Conservation (phyloP, 2,888 invertebrate species). For the Drosophila putrida region DNA sequence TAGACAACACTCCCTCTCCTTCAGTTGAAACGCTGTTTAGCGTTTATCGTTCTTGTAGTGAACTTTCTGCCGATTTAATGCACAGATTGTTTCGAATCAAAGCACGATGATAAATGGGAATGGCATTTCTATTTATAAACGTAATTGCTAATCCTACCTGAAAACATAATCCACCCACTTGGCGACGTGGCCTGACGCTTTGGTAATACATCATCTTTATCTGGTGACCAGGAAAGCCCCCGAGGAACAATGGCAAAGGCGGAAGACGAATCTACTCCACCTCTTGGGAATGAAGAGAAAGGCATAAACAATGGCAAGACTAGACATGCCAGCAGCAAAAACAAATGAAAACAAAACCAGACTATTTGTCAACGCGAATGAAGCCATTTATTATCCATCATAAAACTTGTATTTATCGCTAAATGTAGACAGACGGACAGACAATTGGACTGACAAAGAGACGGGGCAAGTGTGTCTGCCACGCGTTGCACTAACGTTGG, state of each 20-base stretch:
- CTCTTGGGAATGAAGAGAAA: slow-evolving; percentile 5
- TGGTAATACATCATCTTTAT: slow-evolving; percentile 79
- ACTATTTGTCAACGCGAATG: slow-evolving; percentile 84
- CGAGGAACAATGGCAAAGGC: slow-evolving; percentile 54
- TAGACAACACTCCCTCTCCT: slow-evolving; percentile 9
- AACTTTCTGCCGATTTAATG: slow-evolving; percentile 64
- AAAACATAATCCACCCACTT: slow-evolving; percentile 83
- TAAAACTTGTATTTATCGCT: slow-evolving; percentile 84
- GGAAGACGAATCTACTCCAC: slow-evolving; percentile 7
- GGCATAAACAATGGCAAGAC: slow-evolving; percentile 41
- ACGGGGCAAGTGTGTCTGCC: slow-evolving; percentile 32
- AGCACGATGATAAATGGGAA: slow-evolving; percentile 72
- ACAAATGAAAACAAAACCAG: slow-evolving; percentile 81
- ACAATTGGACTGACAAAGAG: neutral
- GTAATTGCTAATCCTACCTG: slow-evolving; percentile 83
- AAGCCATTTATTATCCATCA: slow-evolving; percentile 84
- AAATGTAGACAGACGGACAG: slow-evolving; percentile 59
- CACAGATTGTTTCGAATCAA: slow-evolving; percentile 39
- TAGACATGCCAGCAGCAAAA: slow-evolving; percentile 35
- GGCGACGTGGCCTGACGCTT: slow-evolving; percentile 51
- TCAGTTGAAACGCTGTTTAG: slow-evolving; percentile 32
- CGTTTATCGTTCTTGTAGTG: slow-evolving; percentile 31
- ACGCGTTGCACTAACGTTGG: slow-evolving; percentile 32
- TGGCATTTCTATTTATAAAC: slow-evolving; percentile 76
- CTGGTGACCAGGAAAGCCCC: slow-evolving; percentile 47